A percentile compares a stretch with the other conserved stretches of the same genome.
phyloP scores from a whole-genome alignment of 2,113 vertebrate species.

The Ibidorhyncha struthersii region DNA sequence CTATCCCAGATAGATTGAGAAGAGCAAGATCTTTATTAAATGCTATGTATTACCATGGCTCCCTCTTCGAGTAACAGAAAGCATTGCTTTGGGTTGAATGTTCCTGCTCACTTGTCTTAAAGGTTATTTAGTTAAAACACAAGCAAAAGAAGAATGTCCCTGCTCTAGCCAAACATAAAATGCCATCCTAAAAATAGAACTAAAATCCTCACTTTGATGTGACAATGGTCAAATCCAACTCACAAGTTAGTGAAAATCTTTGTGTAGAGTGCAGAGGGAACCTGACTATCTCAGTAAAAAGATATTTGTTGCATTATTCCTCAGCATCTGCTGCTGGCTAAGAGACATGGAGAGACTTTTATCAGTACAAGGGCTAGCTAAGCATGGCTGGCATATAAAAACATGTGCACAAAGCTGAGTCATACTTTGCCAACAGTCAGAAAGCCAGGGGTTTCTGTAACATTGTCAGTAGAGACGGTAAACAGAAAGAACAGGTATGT shows the following conservation, averaged over 20 bases:
- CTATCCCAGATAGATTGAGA: not conserved
- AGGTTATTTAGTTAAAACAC: conserved; percentile 43
- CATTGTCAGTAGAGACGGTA: not conserved
- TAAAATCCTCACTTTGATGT: not conserved
- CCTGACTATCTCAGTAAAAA: not conserved
- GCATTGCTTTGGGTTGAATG: not conserved
- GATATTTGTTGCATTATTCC: not conserved
- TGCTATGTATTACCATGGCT: not conserved
- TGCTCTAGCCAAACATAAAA: conserved; percentile 6
- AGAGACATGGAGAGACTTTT: not conserved
- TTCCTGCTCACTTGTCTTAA: conserved; percentile 8
- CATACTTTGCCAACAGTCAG: not conserved
- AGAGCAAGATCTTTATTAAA: not conserved
- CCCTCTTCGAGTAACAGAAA: not conserved
- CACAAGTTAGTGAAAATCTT: not conserved
- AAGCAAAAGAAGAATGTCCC: conserved; percentile 5
- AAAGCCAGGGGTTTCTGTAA: not conserved
- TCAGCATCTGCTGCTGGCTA: not conserved
- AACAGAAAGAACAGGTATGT: not conserved
- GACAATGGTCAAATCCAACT: not conserved
- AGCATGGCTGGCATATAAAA: not conserved
- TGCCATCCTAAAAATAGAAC: conserved; percentile 4
- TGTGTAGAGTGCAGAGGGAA: not conserved
- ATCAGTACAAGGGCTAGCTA: not conserved
- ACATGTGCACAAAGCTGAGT: not conserved